Conservation (phyloP, 2,113 vertebrate genomes). For the Halcyon senegalensis region DNA sequence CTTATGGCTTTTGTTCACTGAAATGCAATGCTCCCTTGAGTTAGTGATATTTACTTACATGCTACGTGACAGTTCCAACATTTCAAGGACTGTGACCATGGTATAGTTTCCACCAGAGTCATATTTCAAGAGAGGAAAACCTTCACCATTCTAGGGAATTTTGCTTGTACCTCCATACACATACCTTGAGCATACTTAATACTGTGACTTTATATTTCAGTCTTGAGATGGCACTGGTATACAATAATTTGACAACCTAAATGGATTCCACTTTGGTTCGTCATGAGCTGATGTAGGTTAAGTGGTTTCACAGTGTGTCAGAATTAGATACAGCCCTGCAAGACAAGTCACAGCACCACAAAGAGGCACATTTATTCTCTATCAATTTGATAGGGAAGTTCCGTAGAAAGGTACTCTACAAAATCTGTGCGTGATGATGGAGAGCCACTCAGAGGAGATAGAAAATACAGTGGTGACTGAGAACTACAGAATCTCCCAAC, state of each 20-base stretch:
- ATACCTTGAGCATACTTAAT: not conserved
- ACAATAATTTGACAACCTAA: not conserved
- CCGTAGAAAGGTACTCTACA: not conserved
- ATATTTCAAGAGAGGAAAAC: not conserved
- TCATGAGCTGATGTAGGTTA: not conserved
- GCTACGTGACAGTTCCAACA: not conserved
- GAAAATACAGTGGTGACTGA: not conserved
- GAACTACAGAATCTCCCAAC: not conserved
- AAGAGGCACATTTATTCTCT: not conserved
- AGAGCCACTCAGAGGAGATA: not conserved
- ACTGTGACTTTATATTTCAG: not conserved
- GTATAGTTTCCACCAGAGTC: not conserved
- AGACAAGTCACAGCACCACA: not conserved
- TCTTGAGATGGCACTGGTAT: not conserved
- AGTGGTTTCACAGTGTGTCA: not conserved
- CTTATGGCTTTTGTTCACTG: not conserved
- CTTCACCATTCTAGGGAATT: not conserved
- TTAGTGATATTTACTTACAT: not conserved
- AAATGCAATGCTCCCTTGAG: not conserved
- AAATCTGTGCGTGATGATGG: not conserved
- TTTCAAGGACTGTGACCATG: not conserved
- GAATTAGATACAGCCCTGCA: not conserved
- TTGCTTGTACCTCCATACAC: not conserved
- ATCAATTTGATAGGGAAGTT: not conserved
- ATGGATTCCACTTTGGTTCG: not conserved